Base-by-base conservation (phyloP, 2,888 invertebrate genomes). In the Drepanosiphum platanoidis region DNA sequence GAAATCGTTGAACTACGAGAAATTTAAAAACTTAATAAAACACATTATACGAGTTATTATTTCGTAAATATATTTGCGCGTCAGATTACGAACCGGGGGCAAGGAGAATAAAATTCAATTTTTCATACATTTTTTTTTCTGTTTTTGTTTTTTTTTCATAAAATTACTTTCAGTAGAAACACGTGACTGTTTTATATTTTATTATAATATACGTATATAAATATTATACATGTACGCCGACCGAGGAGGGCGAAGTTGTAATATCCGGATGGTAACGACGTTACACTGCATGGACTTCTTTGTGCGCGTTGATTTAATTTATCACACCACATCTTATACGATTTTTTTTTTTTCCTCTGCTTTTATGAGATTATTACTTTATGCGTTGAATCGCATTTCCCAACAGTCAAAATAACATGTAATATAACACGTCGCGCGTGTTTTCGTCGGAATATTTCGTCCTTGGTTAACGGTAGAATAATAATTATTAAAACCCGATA, bases 201-300 rank as follows among this genome's bases (percentile, higher is more conserved):
- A 52, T 46, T 46, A 72, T 46, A 72, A 72, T 72, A 72, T 46
- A 1, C 36, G 15, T 66, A 66, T 46, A 11, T 42, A 66, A 22
- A 34, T n/a, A 75, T 34, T 7, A 34, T 34, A 30, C 8, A 34
- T 34, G n/a, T 58, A 75, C 61, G 11, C 18, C 5, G 11, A 18
- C 18, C 5, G 11, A 18, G 36, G n/a, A 77, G 75, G 36, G 75
- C 15, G 34, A 61, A 77, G 70, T 81, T 9, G 80, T 81, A 81
- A 81, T 81, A 81, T 81, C 80, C 70, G 58, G 80, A 80, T 27
- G 36, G 80, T 80, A 58, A 71, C 58, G 70, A 71, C 70, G 39
- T 81, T 81, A 79, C 34, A 18, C 27, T 15, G 34, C 22, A 18
- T 42, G 27, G 80, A 80, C 52, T 70, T 71, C 58, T 81, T 81